phyloP scores from a whole-genome alignment of 2,113 vertebrate species.

The Paradisaea rubra region DNA sequence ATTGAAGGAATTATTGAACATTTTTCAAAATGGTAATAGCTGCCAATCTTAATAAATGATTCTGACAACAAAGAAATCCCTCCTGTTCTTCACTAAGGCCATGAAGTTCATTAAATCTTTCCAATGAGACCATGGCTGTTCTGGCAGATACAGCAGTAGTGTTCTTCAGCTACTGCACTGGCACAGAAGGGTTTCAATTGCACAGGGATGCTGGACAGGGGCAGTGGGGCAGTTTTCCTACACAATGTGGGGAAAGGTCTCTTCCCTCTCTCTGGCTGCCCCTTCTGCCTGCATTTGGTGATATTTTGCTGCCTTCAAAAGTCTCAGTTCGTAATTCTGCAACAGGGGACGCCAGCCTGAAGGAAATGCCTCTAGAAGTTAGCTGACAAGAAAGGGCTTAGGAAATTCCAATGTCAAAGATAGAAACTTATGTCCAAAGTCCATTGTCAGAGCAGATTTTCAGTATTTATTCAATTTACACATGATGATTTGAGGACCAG shows the following conservation, averaged over 20 bases:
- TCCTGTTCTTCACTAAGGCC: slow-evolving; percentile 18
- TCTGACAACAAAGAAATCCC: slow-evolving; percentile 19
- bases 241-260: neutral
- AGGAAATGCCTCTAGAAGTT: neutral
- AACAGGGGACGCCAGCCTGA: neutral
- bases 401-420: neutral
- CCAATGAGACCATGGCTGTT: neutral
- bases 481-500: neutral
- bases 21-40: slow-evolving; percentile 41
- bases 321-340: neutral
- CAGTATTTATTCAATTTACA: neutral
- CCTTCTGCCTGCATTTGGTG: neutral
- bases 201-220: neutral
- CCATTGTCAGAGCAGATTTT: neutral
- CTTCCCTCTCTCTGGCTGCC: neutral
- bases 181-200: neutral
- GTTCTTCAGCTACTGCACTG: neutral
- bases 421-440: neutral
- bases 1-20: slow-evolving; percentile 19
- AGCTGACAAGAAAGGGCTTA: neutral
- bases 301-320: neutral
- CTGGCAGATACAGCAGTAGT: neutral
- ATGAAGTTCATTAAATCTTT: slow-evolving; percentile 2
- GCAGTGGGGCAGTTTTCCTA: neutral
- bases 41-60: slow-evolving; percentile 50